Conservation (phyloP, 2,113 vertebrate species). For the Cheirogaleus medius region DNA sequence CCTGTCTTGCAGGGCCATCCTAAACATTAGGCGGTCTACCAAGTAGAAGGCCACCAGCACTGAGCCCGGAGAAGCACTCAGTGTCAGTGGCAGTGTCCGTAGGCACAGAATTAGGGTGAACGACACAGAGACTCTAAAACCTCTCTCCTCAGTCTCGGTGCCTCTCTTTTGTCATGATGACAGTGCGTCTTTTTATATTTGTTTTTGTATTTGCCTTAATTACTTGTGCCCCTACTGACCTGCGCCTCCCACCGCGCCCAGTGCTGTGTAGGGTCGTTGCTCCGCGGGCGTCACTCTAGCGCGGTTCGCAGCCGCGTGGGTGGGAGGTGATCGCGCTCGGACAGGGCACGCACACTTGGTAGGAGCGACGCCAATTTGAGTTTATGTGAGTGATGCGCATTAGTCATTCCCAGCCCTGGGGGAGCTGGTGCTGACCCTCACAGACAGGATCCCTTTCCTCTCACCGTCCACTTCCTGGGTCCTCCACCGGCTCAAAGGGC, state of each 20-base stretch:
- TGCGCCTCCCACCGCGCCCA: rapidly evolving
- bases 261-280: too few relatives aligned
- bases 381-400: rapidly evolving
- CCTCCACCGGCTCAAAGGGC: rapidly evolving
- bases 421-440: rapidly evolving
- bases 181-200: background rate
- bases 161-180: background rate
- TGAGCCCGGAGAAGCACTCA: background rate
- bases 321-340: rapidly evolving
- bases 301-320: background rate
- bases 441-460: background rate
- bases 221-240: rapidly evolving
- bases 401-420: rapidly evolving
- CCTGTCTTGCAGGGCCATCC: background rate
- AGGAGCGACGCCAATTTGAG: rapidly evolving
- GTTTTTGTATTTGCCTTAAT: background rate
- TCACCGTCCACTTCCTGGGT: background rate
- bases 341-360: rapidly evolving
- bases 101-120: rapidly evolving
- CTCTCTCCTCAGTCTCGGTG: rapidly evolving
- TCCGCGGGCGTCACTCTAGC: too few relatives aligned
- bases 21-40: rapidly evolving
- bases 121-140: background rate
- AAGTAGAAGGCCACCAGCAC: rapidly evolving
- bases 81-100: rapidly evolving